These are phyloP conservation scores for Vanessa tameamea DNA, from an alignment of 1,140 invertebrate species.

Conservation along the genomic window DNA sequence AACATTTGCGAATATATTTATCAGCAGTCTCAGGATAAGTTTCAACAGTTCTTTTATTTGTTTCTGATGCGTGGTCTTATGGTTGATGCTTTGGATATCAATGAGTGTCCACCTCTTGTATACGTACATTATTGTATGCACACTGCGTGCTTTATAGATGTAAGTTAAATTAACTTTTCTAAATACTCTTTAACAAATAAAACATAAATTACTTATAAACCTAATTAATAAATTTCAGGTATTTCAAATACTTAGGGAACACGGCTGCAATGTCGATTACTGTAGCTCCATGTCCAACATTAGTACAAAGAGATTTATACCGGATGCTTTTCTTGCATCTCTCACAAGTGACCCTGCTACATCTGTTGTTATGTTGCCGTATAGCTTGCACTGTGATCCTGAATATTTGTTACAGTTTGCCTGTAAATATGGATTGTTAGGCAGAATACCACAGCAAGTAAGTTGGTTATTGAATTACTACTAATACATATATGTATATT, in stretches of 20 bases:
- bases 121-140: conserved; percentile 71
- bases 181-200: not conserved
- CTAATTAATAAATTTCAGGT: conserved; percentile 55
- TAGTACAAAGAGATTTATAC: conserved; percentile 46
- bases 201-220: not conserved
- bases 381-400: conserved; percentile 69
- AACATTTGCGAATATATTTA: conserved; percentile 78
- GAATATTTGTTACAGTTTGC: conserved; percentile 56
- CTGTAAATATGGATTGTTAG: conserved; percentile 43
- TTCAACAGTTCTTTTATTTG: conserved; percentile 68
- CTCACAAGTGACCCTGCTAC: conserved; percentile 58
- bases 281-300: conserved; percentile 44
- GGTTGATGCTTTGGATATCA: conserved; percentile 62
- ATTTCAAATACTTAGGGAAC: conserved; percentile 66
- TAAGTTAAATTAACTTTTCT: conserved; percentile 46
- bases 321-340: conserved; percentile 72
- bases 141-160: conserved; percentile 59
- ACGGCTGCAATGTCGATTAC: conserved; percentile 77
- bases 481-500: not conserved
- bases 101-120: conserved; percentile 77
- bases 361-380: conserved; percentile 57
- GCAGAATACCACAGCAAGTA: conserved; percentile 55
- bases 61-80: conserved; percentile 67
- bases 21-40: conserved; percentile 61
- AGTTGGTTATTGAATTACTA: conserved; percentile 33